Evolutionary conservation across 2,888 invertebrate genomes (phyloP), one percentile per base, ranked within the genome.

Genomic region (Teinopalpus imperialis): DNA sequence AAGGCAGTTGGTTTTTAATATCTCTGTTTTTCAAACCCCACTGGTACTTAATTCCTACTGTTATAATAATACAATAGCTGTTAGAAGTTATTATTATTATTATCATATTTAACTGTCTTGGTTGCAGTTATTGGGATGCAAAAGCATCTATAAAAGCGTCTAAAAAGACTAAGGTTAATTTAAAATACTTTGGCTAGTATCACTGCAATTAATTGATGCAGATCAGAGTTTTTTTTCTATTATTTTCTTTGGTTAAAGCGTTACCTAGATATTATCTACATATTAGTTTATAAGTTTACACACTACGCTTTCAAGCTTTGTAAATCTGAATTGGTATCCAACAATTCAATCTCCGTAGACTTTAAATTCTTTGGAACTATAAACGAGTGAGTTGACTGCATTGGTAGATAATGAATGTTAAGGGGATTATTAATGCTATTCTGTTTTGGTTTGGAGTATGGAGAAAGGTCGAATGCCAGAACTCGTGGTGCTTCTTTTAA

Each of bases 241-340:
- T 27, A 8, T 18, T 9, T 10, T 43, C 27, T 34, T 43, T 43
- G 26, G 34, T 36, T 31, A 12, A 2, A 18, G 5, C 12, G 8
- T 37, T 24, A 13, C 13, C 2, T 37, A 37, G 4, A 1, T 24
- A 8, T 26, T 10, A 24, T 16, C 3, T 31, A 30, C 1, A 18
- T 6, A 13, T 13, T 24, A 14, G 2, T 35, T 13, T 24, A 16
- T 12, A 31, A 5, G 1, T 9, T 4, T 24, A 21, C 5, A 23
- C n/a, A 21, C 8, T 29, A 34, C 1, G 32, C 0, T 7, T 21
- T 26, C 7, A 40, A 29, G 8, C 2, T 30, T 10, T 40, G 39
- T 18, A 46, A 23, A 5, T 21, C 8, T 12, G 46, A 41, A 18
- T 34, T 29, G 3, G 29, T 41, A 18, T 46, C 40, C 24, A 46